These are phyloP conservation scores for Monarcha castaneiventris DNA, from an alignment of 2,113 vertebrate genomes.

Conservation along the genomic window DNA sequence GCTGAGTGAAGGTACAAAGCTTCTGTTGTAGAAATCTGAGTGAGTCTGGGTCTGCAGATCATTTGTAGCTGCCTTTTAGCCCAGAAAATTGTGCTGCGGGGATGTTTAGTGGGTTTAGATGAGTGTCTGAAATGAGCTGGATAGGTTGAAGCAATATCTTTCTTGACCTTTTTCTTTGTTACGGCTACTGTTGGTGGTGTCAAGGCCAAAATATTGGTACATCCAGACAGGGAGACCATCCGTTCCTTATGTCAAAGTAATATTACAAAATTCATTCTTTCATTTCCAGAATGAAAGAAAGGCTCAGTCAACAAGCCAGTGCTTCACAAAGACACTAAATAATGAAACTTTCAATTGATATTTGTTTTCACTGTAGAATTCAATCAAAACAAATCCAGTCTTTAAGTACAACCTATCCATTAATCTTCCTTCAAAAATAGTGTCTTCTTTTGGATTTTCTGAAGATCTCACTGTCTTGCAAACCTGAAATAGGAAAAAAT, in stretches of 20 bases:
- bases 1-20: constrained; percentile 10
- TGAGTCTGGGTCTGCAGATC: background rate
- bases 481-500: background rate
- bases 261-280: background rate
- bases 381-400: background rate
- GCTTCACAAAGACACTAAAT: background rate
- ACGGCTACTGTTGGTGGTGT: background rate
- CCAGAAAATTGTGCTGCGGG: background rate
- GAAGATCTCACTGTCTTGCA: background rate
- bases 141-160: background rate
- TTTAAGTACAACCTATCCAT: background rate
- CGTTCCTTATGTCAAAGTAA: background rate
- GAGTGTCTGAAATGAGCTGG: background rate
- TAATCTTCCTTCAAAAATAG: background rate
- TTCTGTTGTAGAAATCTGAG: constrained; percentile 8
- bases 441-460: background rate
- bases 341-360: background rate
- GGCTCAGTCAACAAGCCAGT: background rate
- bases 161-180: background rate
- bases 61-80: background rate
- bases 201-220: background rate
- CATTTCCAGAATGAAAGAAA: background rate
- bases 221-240: background rate
- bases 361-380: background rate
- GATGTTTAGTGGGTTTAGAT: background rate